Conservation (phyloP, 2,888 invertebrate genomes). For the Scaptomyza parva region DNA sequence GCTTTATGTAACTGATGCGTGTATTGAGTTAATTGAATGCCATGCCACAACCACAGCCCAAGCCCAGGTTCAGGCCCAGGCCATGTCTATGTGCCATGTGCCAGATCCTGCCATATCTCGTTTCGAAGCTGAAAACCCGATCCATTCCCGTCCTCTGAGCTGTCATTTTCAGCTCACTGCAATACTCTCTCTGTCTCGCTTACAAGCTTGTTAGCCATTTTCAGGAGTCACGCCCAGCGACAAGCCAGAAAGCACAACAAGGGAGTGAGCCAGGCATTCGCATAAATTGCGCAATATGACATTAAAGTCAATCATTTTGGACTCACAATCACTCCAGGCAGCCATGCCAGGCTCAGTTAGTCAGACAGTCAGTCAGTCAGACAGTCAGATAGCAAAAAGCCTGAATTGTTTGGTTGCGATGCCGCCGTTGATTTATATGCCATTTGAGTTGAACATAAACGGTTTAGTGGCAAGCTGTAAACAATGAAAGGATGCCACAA, state of each 20-base stretch:
- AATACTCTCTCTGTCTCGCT: not conserved
- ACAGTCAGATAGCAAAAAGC: not conserved
- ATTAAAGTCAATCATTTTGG: conserved; percentile 73
- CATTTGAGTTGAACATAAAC: conserved; percentile 58
- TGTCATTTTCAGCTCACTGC: conserved; percentile 21
- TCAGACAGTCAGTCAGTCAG: not conserved
- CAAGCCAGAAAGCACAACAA: not conserved
- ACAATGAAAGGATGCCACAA: conserved; percentile 51
- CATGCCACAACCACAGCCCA: conserved; percentile 17
- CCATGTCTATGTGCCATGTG: conserved; percentile 2
- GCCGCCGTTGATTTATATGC: conserved; percentile 67
- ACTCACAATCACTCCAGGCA: conserved; percentile 15
- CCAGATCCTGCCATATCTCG: conserved; percentile 3
- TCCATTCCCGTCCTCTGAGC: not conserved
- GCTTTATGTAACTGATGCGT: conserved; percentile 35
- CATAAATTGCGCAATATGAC: conserved; percentile 62
- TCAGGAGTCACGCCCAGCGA: conserved; percentile 24
- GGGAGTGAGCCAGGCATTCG: not conserved
- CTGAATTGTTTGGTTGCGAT: conserved; percentile 9
- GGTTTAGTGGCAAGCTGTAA: conserved; percentile 16
- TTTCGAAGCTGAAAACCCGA: not conserved
- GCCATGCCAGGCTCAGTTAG: not conserved
- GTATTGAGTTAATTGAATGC: conserved; percentile 70
- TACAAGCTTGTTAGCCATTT: conserved; percentile 30
- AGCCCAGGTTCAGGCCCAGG: not conserved